Evolutionary conservation across 2,888 invertebrate species (phyloP).

Genomic region (Amiota minor): DNA sequence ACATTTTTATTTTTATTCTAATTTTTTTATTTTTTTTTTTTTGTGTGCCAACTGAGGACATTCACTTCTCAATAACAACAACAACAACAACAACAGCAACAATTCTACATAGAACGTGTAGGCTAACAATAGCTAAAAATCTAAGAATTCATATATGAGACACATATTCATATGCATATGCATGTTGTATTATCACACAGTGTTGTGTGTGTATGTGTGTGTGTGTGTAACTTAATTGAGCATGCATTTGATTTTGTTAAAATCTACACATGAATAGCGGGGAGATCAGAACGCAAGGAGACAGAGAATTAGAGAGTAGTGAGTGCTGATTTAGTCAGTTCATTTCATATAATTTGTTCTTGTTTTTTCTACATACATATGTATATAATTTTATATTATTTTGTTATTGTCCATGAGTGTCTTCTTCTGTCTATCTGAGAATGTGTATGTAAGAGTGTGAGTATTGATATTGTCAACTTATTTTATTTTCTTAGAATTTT

Average conservation of each 20-base stretch:
- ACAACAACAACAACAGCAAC: slow-evolving; percentile 45
- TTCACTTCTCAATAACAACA: slow-evolving; percentile 63
- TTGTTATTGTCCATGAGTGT: not conserved
- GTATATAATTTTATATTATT: not conserved
- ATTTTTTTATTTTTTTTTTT: slow-evolving; percentile 26
- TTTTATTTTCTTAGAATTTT: slow-evolving; percentile 20
- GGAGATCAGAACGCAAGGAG: too few relatives aligned
- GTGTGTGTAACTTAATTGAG: slow-evolving; percentile 14
- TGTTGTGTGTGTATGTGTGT: too few relatives aligned
- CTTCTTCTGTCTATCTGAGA: not conserved
- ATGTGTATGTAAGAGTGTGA: too few relatives aligned
- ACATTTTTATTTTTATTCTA: slow-evolving; percentile 54
- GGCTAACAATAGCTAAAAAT: slow-evolving; percentile 38
- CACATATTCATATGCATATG: too few relatives aligned
- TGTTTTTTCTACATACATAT: not conserved
- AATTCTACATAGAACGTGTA: slow-evolving; percentile 38
- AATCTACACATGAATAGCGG: not conserved
- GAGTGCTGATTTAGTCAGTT: not conserved
- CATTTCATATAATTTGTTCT: not conserved
- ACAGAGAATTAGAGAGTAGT: too few relatives aligned
- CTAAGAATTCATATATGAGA: not conserved
- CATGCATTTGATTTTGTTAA: not conserved
- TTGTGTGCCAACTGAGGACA: slow-evolving; percentile 73
- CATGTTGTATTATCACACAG: too few relatives aligned
- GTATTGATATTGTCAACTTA: slow-evolving; percentile 6